A percentile compares a stretch with the other conserved stretches of the same genome.
phyloP scores from a whole-genome alignment of 2,113 vertebrate species.

The Petaurus breviceps region DNA sequence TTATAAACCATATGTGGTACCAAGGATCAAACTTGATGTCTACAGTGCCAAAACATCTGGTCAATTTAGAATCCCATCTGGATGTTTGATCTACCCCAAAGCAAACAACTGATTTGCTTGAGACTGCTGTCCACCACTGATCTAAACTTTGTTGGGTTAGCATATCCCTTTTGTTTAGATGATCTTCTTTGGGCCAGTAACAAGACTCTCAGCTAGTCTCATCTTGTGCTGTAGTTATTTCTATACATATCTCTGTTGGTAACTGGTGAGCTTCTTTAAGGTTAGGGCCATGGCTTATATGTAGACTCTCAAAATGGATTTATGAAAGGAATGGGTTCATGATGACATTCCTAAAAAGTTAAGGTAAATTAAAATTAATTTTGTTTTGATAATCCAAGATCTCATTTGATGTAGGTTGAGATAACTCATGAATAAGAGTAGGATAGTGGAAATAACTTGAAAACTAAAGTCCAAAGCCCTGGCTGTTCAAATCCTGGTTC shows the following conservation, averaged over 20 bases:
- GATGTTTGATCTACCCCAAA: slow-evolving; percentile 5
- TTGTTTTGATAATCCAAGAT: neutral
- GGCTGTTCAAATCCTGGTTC: neutral
- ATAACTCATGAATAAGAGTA: neutral
- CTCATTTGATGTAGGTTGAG: neutral
- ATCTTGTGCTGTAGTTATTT: slow-evolving; percentile 4
- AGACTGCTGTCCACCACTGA: neutral
- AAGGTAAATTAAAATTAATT: slow-evolving; percentile 15
- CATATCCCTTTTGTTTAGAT: neutral
- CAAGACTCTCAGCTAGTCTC: neutral
- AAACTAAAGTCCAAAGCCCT: neutral
- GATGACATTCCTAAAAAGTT: neutral
- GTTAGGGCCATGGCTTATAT: neutral
- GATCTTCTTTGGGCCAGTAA: neutral
- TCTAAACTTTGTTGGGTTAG: neutral
- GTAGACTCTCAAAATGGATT: neutral
- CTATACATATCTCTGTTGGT: neutral
- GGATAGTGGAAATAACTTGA: neutral
- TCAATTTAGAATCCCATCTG: slow-evolving; percentile 2
- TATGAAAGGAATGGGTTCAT: neutral
- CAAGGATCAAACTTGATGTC: neutral
- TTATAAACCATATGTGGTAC: neutral
- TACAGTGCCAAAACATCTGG: neutral
- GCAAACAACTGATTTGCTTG: neutral
- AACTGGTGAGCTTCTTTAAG: neutral